Base-by-base conservation (phyloP, 2,113 vertebrate species). In the Setophaga kirtlandii region DNA sequence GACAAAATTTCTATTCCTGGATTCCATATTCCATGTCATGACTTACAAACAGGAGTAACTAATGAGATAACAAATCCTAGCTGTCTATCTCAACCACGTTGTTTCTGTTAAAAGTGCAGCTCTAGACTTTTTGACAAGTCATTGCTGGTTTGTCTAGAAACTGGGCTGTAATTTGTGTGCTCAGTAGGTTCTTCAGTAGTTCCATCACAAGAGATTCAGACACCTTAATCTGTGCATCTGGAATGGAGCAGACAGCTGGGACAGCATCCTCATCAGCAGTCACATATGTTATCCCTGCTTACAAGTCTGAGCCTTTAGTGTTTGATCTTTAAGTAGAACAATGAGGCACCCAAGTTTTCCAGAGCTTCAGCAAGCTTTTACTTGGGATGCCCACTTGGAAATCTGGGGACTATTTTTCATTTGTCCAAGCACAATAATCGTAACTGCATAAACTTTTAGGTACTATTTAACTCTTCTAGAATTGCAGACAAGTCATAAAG, bases 1-100 rank as follows among this genome's bases (percentile, higher is more conserved):
- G 10, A 37, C 5, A 58, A 44, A 37, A 49, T 71, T 71, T 89
- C 65, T 89, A 0, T 84, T 91, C 13, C 24, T 87, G 27, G 19
- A 16, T 91, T 28, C 21, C 27, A 19, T 28, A 77, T 21, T 30
- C 37, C 0, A 0, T 56, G 39, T 39, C 0, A 0, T 75, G 68
- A 42, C 47, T 92, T 94, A 53, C 33, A 58, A 82, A 52, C 15
- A 82, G 41, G 9, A 71, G 19, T 60, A 78, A 47, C 74, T 85
- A 50, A 82, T 41, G 53, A 78, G 35, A 60, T 52, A 49, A 69
- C 3, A 3, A 50, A 5, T 68, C 64, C 60, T 91, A 64, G 19
- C 56, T 84, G 53, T 58, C 50, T 70, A 25, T 12, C 9, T 46
- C 52, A 87, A 50, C 37, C 13, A 4, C 22, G 6, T 23, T 73